Evolutionary conservation across 2,113 vertebrate species (phyloP).

Genomic region (Oenanthe oenanthe): DNA sequence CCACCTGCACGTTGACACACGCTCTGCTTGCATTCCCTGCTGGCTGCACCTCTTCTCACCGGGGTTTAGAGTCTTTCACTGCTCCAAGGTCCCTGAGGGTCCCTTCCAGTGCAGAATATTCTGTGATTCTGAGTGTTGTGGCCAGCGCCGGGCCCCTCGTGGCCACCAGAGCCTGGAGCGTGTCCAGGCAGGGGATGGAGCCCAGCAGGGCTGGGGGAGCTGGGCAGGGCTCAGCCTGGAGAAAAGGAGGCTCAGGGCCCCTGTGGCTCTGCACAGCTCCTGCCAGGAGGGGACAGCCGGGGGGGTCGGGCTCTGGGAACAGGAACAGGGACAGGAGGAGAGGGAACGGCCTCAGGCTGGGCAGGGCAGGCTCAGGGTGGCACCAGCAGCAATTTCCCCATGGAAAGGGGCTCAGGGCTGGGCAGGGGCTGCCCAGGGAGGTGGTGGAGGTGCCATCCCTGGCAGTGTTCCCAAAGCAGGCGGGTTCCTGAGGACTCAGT

Average conservation of each 20-base stretch:
- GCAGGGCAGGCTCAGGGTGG: too few relatives aligned
- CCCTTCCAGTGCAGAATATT: background rate
- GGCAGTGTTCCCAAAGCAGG: rapidly evolving
- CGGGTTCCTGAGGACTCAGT: too few relatives aligned
- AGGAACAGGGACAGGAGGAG: background rate
- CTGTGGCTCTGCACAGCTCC: background rate
- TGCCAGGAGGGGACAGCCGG: background rate
- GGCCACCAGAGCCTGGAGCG: rapidly evolving
- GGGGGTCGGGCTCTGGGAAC: background rate
- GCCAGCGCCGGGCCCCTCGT: rapidly evolving
- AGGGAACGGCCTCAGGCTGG: background rate
- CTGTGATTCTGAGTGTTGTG: background rate
- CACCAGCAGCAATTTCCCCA: background rate
- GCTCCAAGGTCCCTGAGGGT: background rate
- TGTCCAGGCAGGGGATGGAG: background rate
- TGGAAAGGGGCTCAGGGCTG: background rate
- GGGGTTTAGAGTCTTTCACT: background rate
- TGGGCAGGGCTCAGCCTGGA: background rate
- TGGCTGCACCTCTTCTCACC: background rate
- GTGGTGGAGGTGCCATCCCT: background rate
- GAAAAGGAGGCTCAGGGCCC: background rate
- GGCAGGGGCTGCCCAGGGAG: background rate
- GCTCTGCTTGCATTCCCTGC: background rate
- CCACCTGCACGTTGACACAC: background rate
- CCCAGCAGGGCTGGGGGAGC: background rate